Base-by-base conservation (phyloP, 2,797 vertebrate species). In the Myoxocephalus aenaeus region DNA sequence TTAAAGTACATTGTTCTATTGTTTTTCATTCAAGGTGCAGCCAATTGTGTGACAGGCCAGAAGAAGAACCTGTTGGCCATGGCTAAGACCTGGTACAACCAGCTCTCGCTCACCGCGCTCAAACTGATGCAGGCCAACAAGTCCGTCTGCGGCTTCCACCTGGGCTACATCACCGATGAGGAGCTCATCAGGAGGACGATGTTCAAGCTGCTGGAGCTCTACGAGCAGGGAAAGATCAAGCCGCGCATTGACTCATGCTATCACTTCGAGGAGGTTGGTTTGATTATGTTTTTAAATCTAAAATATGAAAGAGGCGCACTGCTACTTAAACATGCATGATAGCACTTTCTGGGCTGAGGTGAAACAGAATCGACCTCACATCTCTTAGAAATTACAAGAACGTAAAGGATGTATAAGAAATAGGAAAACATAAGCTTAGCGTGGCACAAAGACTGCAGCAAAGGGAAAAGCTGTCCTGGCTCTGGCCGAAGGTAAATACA, bases 81-180 rank as follows among this genome's bases (percentile, higher is more conserved):
- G 88, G 97, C 97, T 0, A 97, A 96, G 91, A 95, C 94, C 7
- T 98, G 97, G 97, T 98, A 97, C 95, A 96, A 97, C 92, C 97
- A 98, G 93, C 96, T 98, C 85, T 96, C 94, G 1, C 96, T 98
- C 90, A 95, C 77, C 17, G 91, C 95, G 14, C 69, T 96, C 89
- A 96, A 97, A 84, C 95, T 98, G 80, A 94, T 98, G 61, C 94
- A 94, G 42, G 81, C 95, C 78, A 98, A 98, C 92, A 97, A 97
- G 67, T 94, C 96, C 0, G 91, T 98, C 70, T 94, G 96, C 2
- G 97, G 97, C 83, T 97, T 95, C 89, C 89, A 97, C 76, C 92
- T 98, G 80, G 96, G 96, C 53, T 90, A 93, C 73, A 74, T 98
- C 84, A 58, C 87, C 0, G 93, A 95, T 0, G 42, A 66, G 1